Evolutionary conservation across 2,888 invertebrate species (phyloP).

Genomic region (Dexiosoma caninum): DNA sequence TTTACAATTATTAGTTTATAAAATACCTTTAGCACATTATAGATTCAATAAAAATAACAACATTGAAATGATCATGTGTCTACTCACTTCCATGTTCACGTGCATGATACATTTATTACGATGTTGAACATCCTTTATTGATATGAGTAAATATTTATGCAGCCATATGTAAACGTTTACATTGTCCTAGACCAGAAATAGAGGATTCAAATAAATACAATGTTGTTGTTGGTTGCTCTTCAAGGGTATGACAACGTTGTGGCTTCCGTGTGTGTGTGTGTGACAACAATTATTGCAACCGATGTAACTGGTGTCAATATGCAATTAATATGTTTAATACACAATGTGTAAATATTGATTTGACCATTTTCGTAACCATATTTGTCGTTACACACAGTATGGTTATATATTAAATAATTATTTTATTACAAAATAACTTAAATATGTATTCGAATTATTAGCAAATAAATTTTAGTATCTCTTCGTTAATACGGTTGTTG

Average conservation of each 20-base stretch:
- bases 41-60: not conserved
- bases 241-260: not conserved
- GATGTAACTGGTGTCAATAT: conserved; percentile 38
- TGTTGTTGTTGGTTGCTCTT: not conserved
- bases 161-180: not conserved
- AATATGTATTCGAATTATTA: conserved; percentile 18
- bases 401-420: not conserved
- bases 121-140: conserved; percentile 34
- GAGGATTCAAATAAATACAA: not conserved
- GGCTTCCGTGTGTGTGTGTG: conserved; percentile 5
- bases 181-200: conserved; percentile 22
- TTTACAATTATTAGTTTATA: no score
- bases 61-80: not conserved
- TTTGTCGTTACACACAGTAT: not conserved
- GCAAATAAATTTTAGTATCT: no score
- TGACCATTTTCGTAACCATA: not conserved
- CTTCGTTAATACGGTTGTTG: no score
- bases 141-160: conserved; percentile 23
- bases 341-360: conserved; percentile 43
- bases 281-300: not conserved
- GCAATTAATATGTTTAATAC: conserved; percentile 47
- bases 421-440: not conserved
- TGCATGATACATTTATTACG: not conserved
- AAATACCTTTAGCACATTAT: not conserved
- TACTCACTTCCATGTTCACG: not conserved